A percentile compares a stretch with the other conserved stretches of the same genome.
These are phyloP conservation scores for Anas bahamensis DNA, from an alignment of 2,797 vertebrate genomes.

Conservation along the genomic window DNA sequence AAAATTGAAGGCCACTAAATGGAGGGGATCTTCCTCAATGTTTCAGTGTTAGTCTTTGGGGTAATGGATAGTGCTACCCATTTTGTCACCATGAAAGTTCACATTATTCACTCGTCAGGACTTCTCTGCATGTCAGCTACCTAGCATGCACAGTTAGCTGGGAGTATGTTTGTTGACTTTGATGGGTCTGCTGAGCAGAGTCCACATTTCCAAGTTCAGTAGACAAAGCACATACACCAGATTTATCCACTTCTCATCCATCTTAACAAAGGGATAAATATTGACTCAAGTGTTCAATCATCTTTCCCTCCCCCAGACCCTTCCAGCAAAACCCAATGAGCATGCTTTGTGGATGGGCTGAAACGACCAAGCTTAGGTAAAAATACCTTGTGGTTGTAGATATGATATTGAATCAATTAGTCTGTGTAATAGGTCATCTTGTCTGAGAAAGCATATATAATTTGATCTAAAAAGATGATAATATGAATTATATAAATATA, in stretches of 20 bases:
- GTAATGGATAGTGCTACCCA: neutral
- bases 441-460: slow-evolving; percentile 11
- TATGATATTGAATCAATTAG: slow-evolving; percentile 31
- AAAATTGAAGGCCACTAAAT: neutral
- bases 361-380: slow-evolving; percentile 41
- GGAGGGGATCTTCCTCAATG: neutral
- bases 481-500: slow-evolving; percentile 19
- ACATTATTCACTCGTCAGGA: neutral
- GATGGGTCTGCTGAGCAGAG: slow-evolving; percentile 6
- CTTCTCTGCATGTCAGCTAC: neutral
- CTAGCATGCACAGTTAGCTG: neutral
- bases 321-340: slow-evolving; percentile 3
- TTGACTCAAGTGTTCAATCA: slow-evolving; percentile 17
- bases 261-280: slow-evolving; percentile 58
- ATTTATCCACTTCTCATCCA: slow-evolving; percentile 47
- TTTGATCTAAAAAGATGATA: slow-evolving; percentile 14
- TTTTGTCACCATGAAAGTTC: neutral
- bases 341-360: neutral
- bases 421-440: slow-evolving; percentile 25
- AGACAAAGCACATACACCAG: slow-evolving; percentile 23
- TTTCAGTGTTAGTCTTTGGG: neutral
- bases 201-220: slow-evolving; percentile 23
- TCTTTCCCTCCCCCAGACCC: neutral
- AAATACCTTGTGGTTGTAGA: slow-evolving; percentile 9
- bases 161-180: slow-evolving; percentile 30